Evolutionary conservation across 2,797 vertebrate genomes (phyloP), one percentile per base, ranked within the genome.

Genomic region (Chaetodon trifasciatus): DNA sequence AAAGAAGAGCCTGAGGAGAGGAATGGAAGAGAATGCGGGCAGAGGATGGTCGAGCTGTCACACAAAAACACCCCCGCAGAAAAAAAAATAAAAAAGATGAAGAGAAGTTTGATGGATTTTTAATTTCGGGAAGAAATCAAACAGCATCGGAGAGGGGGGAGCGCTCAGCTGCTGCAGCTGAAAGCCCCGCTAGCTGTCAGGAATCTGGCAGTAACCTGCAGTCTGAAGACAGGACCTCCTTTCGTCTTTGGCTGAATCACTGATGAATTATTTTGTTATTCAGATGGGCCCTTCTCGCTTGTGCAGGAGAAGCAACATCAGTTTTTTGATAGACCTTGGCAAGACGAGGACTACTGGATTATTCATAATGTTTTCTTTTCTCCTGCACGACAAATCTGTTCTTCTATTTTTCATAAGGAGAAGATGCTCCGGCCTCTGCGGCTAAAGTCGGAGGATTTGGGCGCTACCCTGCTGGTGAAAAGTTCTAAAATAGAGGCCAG

Each of bases 281-380:
- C 89, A 88, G 84, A 82, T 44, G 47, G 79, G 79, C 83, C 76
- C 70, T 80, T 85, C 82, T 55, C 55, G 74, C 87, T 86, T 46
- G 61, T 17, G 0, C 74, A 85, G 79, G 42, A 83, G 85, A 85
- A 87, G 79, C 39, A 42, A 81, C 86, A 82, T 81, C 23, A 1
- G 57, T 70, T 66, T 83, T 87, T 84, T 82, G 80, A 86, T 56
- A 78, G 79, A 89, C 85, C 81, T 79, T 84, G 83, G 88, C 82
- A 76, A 84, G 78, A 83, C 78, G 83, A 90, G 65, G 76, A 84
- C 90, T 87, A 23, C 72, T 90, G 64, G 92, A 88, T 90, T 88
- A 93, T 88, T 91, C 69, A 91, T 75, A 76, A 90, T 90, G 83
- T 91, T 92, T 91, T 88, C 58, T 74, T 83, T 91, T 79, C 86